Percentiles rank a stretch among this genome's conserved stretches.
phyloP scores from a whole-genome alignment of 2,888 invertebrate species.

The Oxytorus armatus region DNA sequence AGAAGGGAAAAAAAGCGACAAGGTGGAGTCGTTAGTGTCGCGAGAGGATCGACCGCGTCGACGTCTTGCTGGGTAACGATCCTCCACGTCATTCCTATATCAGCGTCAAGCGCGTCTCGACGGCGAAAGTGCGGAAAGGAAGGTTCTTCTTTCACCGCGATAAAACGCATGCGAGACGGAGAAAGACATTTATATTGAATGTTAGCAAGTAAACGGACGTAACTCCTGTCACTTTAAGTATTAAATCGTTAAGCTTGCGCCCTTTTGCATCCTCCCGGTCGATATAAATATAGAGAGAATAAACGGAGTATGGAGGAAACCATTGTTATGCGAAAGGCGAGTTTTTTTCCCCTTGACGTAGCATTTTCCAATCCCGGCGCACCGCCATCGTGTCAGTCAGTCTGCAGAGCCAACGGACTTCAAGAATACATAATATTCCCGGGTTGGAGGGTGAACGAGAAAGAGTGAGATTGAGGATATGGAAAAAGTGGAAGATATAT shows the following conservation, averaged over 20 bases:
- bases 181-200: constrained; percentile 32
- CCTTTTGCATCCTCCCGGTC: background rate
- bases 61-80: constrained; percentile 67
- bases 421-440: constrained; percentile 61
- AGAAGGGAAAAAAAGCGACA: constrained; percentile 9
- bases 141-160: constrained; percentile 18
- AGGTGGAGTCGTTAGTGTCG: constrained; percentile 65
- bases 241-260: constrained; percentile 9
- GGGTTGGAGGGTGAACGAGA: constrained; percentile 14
- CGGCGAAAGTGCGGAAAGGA: constrained; percentile 24
- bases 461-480: constrained; percentile 5
- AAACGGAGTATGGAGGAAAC: constrained; percentile 40
- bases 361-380: constrained; percentile 63
- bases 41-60: constrained; percentile 52
- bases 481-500: constrained; percentile 24
- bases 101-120: constrained; percentile 65
- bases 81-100: constrained; percentile 67
- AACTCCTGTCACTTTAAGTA: background rate
- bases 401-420: constrained; percentile 47
- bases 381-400: constrained; percentile 57
- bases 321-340: constrained; percentile 65
- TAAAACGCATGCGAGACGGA: constrained; percentile 30
- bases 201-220: constrained; percentile 24
- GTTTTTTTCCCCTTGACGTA: constrained; percentile 45
- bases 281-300: constrained; percentile 19